phyloP scores from a whole-genome alignment of 1,140 invertebrate genomes.

The Elymnias hypermnestra region DNA sequence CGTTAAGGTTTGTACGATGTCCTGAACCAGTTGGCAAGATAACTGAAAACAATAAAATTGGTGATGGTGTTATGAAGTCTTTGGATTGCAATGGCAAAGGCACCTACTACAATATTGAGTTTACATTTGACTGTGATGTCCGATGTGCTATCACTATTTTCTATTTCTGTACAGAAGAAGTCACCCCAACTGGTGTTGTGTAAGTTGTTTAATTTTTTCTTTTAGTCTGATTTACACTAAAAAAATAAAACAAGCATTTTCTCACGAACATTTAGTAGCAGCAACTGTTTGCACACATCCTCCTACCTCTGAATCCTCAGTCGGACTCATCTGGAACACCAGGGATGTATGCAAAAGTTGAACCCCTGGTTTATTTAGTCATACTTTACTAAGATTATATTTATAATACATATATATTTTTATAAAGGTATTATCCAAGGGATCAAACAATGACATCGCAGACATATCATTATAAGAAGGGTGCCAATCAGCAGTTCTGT shows the following conservation, averaged over 20 bases:
- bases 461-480: conserved; percentile 94
- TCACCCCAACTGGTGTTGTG: conserved; percentile 86
- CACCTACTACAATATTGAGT: conserved; percentile 94
- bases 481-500: conserved; percentile 94
- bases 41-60: conserved; percentile 71
- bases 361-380: too few species aligned
- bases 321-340: too few species aligned
- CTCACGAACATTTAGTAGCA: too few species aligned
- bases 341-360: too few species aligned
- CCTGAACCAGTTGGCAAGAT: conserved; percentile 70
- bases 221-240: too few species aligned
- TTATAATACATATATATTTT: neutral
- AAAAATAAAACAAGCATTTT: too few species aligned
- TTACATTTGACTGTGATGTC: conserved; percentile 97
- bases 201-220: conserved; percentile 65
- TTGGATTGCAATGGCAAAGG: conserved; percentile 77
- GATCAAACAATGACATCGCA: conserved; percentile 91
- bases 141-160: conserved; percentile 95
- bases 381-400: neutral
- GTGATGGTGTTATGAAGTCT: conserved; percentile 47
- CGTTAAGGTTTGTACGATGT: conserved; percentile 89
- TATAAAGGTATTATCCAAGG: conserved; percentile 86
- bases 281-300: too few species aligned
- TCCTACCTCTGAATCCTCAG: too few species aligned
- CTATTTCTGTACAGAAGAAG: conserved; percentile 96